Percentiles rank a stretch among this genome's conserved stretches.
Conservation (phyloP, 2,797 vertebrate species). For the Scarus forsteni region DNA sequence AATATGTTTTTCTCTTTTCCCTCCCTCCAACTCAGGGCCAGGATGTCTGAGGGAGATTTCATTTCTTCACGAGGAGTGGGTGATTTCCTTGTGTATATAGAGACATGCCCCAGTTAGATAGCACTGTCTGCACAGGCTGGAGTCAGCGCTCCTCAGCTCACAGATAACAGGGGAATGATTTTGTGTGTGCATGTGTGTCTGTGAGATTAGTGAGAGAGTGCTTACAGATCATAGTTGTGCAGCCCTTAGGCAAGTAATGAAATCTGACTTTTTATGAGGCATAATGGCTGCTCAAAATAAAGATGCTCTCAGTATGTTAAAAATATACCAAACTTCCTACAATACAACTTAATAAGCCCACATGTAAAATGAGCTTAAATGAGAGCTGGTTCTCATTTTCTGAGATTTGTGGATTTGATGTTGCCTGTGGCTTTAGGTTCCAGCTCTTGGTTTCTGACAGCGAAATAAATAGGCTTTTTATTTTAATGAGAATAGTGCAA, state of each 20-base stretch:
- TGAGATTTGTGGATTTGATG: too few relatives aligned
- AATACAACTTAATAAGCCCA: too few relatives aligned
- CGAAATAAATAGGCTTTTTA: too few relatives aligned
- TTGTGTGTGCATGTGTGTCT: constrained; percentile 37
- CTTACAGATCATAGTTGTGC: constrained; percentile 49
- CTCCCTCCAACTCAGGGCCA: constrained; percentile 53
- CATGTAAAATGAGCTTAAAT: too few relatives aligned
- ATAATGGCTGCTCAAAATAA: constrained; percentile 12
- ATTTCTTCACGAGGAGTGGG: constrained; percentile 73
- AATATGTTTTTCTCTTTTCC: constrained; percentile 50
- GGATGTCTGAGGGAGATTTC: constrained; percentile 72
- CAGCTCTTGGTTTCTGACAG: too few relatives aligned
- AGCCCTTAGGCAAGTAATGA: constrained; percentile 19
- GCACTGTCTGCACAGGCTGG: constrained; percentile 80
- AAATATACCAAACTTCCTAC: too few relatives aligned
- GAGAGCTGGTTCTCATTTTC: too few relatives aligned
- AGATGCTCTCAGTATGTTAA: too few relatives aligned
- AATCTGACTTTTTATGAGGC: constrained; percentile 9
- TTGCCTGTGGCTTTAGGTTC: too few relatives aligned
- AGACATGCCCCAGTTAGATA: constrained; percentile 76
- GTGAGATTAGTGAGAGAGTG: constrained; percentile 37
- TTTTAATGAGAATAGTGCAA: too few relatives aligned
- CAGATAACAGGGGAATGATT: constrained; percentile 80
- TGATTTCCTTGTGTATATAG: constrained; percentile 75
- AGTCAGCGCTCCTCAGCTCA: constrained; percentile 82